These are phyloP conservation scores for Agapostemon virescens DNA, from an alignment of 2,888 invertebrate genomes.

Conservation along the genomic window DNA sequence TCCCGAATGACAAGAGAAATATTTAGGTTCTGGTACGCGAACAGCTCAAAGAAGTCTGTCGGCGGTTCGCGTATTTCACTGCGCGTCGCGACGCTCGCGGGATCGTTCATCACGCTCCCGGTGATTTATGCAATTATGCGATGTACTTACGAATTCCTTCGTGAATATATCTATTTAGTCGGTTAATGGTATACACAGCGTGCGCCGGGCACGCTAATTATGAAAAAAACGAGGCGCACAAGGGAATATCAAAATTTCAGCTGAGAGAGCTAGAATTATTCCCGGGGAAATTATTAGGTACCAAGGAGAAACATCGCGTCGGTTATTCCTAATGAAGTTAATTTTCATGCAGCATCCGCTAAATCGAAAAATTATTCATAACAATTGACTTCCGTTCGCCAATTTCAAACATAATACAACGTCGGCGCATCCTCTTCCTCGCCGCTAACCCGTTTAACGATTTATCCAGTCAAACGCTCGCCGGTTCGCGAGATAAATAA, in stretches of 20 bases:
- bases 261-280: not conserved
- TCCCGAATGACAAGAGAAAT: slow-evolving; percentile 13
- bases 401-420: not conserved
- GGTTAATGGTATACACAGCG: slow-evolving; percentile 29
- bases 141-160: slow-evolving; percentile 28
- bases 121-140: slow-evolving; percentile 53
- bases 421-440: not conserved
- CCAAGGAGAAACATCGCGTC: not conserved
- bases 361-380: slow-evolving; percentile 7
- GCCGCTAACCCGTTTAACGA: not conserved
- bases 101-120: slow-evolving; percentile 48
- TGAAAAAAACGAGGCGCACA: not conserved
- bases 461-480: not conserved
- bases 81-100: slow-evolving; percentile 11
- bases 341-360: not conserved
- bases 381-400: not conserved
- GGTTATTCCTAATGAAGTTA: not conserved
- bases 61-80: slow-evolving; percentile 39
- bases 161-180: slow-evolving; percentile 31
- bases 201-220: not conserved
- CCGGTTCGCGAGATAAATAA: not conserved
- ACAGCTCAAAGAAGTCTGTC: slow-evolving; percentile 38
- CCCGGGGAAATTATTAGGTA: not conserved
- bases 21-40: slow-evolving; percentile 26
- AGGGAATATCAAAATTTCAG: slow-evolving; percentile 2